Conservation (phyloP, 2,797 vertebrate genomes). For the Enteromius trimaculatus region DNA sequence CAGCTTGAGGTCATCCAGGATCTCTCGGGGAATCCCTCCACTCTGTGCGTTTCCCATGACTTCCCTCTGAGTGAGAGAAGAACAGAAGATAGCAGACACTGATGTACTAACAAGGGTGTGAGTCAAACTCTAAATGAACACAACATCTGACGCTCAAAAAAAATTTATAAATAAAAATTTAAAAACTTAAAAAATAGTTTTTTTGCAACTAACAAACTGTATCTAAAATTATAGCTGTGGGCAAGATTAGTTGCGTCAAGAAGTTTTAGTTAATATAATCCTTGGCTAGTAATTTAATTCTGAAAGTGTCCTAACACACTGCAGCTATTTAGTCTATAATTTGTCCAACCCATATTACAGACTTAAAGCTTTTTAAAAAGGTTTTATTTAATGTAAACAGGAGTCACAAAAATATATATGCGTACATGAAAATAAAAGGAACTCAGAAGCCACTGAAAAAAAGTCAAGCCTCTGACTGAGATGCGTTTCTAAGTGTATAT, state of each 20-base stretch:
- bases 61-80: background rate
- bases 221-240: background rate
- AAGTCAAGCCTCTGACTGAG: background rate
- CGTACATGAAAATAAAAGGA: background rate
- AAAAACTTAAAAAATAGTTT: too few species aligned
- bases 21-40: conserved; percentile 75
- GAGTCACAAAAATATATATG: background rate
- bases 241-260: background rate
- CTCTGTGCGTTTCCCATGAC: conserved; percentile 79
- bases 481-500: background rate
- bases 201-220: background rate
- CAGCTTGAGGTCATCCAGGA: conserved; percentile 79
- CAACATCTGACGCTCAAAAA: too few species aligned
- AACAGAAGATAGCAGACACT: background rate
- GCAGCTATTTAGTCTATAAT: background rate
- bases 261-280: background rate
- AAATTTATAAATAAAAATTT: too few species aligned
- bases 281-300: background rate
- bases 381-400: background rate
- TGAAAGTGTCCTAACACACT: background rate
- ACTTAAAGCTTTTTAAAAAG: background rate
- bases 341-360: background rate
- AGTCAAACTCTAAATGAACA: background rate
- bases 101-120: background rate
- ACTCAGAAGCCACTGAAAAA: background rate